A percentile compares a stretch with the other conserved stretches of the same genome.
Conservation (phyloP, 2,797 vertebrate species). For the Cuniculus paca region DNA sequence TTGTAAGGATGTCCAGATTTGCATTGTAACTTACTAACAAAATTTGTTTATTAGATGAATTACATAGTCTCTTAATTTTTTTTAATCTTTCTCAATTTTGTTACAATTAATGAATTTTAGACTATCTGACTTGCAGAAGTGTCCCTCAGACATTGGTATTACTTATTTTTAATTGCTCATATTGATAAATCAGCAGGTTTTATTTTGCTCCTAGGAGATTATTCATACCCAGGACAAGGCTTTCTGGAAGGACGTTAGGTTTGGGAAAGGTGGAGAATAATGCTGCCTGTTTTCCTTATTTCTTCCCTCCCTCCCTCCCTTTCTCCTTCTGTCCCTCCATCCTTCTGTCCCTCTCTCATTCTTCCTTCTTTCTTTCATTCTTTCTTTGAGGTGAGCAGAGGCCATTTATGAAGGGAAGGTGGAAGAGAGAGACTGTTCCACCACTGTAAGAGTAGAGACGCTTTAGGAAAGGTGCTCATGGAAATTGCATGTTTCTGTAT, state of each 20-base stretch:
- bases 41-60: slow-evolving; percentile 31
- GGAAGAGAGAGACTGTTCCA: background rate
- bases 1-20: background rate
- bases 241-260: background rate
- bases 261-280: background rate
- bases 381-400: background rate
- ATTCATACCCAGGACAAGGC: background rate
- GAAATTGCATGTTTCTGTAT: background rate
- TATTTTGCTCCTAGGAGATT: background rate
- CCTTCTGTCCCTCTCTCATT: no score
- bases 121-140: background rate
- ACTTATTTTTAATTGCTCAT: background rate
- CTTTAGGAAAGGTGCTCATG: background rate
- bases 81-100: slow-evolving; percentile 45
- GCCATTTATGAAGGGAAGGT: background rate
- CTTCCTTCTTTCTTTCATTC: no score
- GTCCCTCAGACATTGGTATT: background rate
- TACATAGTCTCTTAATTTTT: background rate
- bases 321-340: no score
- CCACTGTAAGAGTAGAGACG: background rate
- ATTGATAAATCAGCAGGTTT: slow-evolving; percentile 41
- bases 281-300: background rate
- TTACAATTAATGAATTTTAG: slow-evolving; percentile 38
- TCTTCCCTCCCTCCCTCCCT: no score
- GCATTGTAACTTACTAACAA: slow-evolving; percentile 5